These are phyloP conservation scores for Rhaphigaster nebulosa DNA, from an alignment of 2,888 invertebrate species.

Conservation along the genomic window DNA sequence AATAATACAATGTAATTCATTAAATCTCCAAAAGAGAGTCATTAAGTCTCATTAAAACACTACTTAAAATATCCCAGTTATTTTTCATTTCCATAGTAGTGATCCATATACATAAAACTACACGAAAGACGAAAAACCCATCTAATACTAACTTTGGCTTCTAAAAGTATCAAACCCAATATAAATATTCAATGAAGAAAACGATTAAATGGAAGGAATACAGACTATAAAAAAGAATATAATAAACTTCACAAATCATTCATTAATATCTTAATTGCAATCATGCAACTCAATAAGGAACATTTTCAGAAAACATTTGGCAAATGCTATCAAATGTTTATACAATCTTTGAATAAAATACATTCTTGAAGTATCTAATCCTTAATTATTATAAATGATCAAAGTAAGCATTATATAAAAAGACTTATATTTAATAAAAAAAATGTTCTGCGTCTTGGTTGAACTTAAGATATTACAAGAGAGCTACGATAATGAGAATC, in stretches of 20 bases:
- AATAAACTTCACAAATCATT: neutral
- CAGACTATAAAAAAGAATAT: neutral
- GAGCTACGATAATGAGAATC: no score
- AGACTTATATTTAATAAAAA: neutral
- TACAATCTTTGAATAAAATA: neutral
- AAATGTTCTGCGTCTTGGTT: no score
- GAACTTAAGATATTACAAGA: no score
- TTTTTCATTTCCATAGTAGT: neutral
- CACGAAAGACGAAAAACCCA: neutral
- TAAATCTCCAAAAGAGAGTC: neutral
- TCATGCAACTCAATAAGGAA: neutral
- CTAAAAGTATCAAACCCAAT: neutral
- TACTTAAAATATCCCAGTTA: neutral
- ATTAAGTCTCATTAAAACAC: neutral
- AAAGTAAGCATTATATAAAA: neutral
- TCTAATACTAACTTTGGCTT: conserved; percentile 10
- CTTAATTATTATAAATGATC: neutral
- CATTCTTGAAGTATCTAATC: neutral
- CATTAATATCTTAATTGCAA: neutral
- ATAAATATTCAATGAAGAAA: neutral
- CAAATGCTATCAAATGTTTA: neutral
- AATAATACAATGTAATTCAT: neutral
- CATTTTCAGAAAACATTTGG: neutral
- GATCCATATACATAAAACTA: neutral
- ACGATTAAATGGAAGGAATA: neutral